phyloP scores from a whole-genome alignment of 2,888 invertebrate species.

The Epinotia brunnichana region DNA sequence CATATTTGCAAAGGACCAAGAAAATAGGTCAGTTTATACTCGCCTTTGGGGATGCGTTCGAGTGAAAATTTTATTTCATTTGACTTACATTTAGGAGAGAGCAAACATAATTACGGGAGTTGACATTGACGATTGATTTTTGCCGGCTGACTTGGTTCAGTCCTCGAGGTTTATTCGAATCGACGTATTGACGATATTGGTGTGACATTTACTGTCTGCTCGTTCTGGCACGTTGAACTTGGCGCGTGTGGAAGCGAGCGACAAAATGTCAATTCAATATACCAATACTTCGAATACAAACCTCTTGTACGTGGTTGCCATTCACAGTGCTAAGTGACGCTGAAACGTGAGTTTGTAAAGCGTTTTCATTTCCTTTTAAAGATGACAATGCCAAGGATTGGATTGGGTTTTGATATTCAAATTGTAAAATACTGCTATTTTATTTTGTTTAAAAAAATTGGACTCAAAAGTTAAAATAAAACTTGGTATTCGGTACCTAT shows the following conservation, averaged over 20 bases:
- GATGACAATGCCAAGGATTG: conserved; percentile 15
- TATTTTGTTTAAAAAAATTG: background rate
- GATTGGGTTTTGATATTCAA: background rate
- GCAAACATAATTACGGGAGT: conserved; percentile 58
- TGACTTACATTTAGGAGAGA: conserved; percentile 51
- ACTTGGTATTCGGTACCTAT: no score
- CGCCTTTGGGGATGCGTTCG: conserved; percentile 43
- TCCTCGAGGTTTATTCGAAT: background rate
- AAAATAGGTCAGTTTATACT: conserved; percentile 44
- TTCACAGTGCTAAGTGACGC: conserved; percentile 18
- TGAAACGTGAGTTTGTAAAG: conserved; percentile 21
- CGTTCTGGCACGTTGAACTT: no score
- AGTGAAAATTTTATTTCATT: conserved; percentile 46
- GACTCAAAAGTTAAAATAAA: no score
- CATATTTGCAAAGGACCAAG: conserved; percentile 46
- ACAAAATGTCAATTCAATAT: background rate
- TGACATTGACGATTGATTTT: conserved; percentile 43
- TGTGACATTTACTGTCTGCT: background rate
- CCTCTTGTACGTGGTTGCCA: background rate
- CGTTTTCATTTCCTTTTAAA: conserved; percentile 32
- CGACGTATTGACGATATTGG: background rate
- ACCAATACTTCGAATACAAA: background rate
- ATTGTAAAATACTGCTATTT: background rate
- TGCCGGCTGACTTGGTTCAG: conserved; percentile 30
- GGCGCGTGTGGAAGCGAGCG: background rate